These are phyloP conservation scores for Rhinoraja longicauda DNA, from an alignment of 2,797 vertebrate genomes.

Conservation along the genomic window DNA sequence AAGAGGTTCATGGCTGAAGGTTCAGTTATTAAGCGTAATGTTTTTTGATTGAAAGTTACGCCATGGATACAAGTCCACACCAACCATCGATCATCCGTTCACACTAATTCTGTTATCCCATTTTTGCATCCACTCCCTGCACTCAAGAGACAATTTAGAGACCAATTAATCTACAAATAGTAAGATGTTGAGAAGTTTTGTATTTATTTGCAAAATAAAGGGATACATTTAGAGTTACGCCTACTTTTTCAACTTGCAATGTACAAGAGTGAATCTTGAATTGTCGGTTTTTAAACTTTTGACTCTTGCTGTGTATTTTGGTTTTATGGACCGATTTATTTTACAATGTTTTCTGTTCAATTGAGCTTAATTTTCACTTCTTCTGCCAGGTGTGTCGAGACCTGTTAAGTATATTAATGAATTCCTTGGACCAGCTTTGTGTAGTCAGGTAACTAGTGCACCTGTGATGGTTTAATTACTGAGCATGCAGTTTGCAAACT, in stretches of 20 bases:
- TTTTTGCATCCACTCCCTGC: too few species aligned
- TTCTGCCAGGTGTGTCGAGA: constrained; percentile 87
- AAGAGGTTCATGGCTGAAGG: not conserved
- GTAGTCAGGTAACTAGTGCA: constrained; percentile 86
- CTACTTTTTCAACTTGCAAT: not conserved
- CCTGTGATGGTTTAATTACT: constrained; percentile 44
- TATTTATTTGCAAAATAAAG: not conserved
- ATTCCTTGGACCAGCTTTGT: constrained; percentile 92
- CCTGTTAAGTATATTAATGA: constrained; percentile 97
- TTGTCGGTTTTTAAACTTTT: constrained; percentile 42
- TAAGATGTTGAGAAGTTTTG: not conserved
- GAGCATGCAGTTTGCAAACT: constrained; percentile 63
- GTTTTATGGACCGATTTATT: not conserved
- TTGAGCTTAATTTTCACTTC: constrained; percentile 35
- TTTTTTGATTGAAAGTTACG: too few species aligned
- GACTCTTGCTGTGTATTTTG: not conserved
- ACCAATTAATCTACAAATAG: too few species aligned
- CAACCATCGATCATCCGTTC: too few species aligned
- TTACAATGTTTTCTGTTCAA: not conserved
- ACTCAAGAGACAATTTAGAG: too few species aligned
- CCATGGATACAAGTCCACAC: too few species aligned
- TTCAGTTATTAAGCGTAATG: not conserved
- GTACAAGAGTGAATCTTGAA: not conserved
- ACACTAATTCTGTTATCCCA: too few species aligned
- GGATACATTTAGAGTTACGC: not conserved